These are phyloP conservation scores for Coccyzus lansbergi DNA, from an alignment of 2,797 vertebrate species.

Conservation along the genomic window DNA sequence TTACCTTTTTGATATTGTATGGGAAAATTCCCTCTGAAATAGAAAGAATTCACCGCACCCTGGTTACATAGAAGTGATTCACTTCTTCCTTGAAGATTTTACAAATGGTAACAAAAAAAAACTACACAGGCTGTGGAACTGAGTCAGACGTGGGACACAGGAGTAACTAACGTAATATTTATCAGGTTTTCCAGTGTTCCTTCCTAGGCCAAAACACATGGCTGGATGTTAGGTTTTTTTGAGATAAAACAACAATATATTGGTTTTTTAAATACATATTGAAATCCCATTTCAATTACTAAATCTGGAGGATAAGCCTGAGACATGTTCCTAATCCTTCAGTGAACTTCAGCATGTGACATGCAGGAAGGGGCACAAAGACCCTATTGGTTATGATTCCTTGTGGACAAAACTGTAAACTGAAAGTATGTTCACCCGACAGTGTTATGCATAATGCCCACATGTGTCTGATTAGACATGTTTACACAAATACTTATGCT, in stretches of 20 bases:
- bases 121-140: background rate
- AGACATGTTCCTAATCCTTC: background rate
- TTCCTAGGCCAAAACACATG: background rate
- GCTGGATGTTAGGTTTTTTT: background rate
- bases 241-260: background rate
- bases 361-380: background rate
- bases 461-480: accelerated
- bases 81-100: background rate
- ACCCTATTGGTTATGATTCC: background rate
- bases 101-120: background rate
- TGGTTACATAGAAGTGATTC: background rate
- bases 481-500: background rate
- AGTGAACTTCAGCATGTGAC: background rate
- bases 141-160: background rate
- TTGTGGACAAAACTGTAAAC: background rate
- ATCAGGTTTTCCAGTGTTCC: background rate
- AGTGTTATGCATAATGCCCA: background rate
- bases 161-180: background rate
- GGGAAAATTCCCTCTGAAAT: background rate
- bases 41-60: background rate
- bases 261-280: background rate
- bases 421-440: background rate
- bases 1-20: background rate
- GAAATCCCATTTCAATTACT: background rate
- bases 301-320: background rate